Conservation (phyloP, 1,140 invertebrate species). For the Melanaphis sacchari region DNA sequence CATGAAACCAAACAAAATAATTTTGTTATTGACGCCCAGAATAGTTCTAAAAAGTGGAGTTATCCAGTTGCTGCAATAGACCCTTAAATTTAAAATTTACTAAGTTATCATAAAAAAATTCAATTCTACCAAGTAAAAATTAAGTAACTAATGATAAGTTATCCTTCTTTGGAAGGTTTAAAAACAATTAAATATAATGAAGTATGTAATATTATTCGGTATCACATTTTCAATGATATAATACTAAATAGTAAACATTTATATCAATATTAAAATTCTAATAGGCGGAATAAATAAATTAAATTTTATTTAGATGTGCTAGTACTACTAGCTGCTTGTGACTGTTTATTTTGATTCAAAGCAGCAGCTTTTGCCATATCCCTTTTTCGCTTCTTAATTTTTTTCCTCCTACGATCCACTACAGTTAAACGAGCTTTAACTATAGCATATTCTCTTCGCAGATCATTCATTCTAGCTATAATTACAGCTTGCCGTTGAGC, state of each 20-base stretch:
- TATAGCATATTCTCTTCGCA: neutral
- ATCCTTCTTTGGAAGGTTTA: neutral
- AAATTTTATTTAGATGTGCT: neutral
- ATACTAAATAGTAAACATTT: neutral
- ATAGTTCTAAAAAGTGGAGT: no score
- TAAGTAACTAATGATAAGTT: neutral
- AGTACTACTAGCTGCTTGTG: neutral
- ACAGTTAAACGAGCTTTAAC: neutral
- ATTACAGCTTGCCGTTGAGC: neutral
- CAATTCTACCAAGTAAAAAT: neutral
- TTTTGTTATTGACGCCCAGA: no score
- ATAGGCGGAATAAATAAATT: neutral
- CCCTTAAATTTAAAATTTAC: neutral
- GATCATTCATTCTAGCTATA: constrained; percentile 6
- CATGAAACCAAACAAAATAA: no score
- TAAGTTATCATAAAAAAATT: neutral
- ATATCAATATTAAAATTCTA: neutral
- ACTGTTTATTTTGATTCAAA: neutral
- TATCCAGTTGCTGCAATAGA: no score
- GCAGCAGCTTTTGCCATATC: neutral
- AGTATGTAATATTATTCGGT: neutral
- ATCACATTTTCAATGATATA: neutral
- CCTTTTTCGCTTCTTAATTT: constrained; percentile 30
- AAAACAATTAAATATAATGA: neutral
- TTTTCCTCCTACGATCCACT: constrained; percentile 3